Evolutionary conservation across 2,113 vertebrate genomes (phyloP).

Genomic region (Hemiscyllium ocellatum): DNA sequence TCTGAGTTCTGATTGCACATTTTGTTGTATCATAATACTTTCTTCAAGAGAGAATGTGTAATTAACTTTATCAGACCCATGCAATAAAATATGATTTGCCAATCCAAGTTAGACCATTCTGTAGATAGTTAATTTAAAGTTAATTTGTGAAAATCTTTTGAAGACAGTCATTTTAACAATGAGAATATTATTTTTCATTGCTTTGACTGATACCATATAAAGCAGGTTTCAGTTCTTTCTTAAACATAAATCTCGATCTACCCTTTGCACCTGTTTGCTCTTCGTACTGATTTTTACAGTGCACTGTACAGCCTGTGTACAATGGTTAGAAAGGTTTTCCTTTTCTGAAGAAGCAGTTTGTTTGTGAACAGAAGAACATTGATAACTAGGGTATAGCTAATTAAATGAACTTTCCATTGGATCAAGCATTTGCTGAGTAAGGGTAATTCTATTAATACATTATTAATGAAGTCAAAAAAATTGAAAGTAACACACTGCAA

Average conservation of each 20-base stretch:
- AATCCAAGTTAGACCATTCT: background rate
- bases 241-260: background rate
- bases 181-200: background rate
- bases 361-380: slow-evolving; percentile 2
- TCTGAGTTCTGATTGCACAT: background rate
- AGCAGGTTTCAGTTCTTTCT: background rate
- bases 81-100: background rate
- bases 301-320: background rate
- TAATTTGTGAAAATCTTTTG: background rate
- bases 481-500: background rate
- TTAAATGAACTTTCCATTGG: background rate
- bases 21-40: background rate
- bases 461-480: slow-evolving; percentile 12
- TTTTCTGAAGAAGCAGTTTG: background rate
- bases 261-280: background rate
- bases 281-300: background rate
- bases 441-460: background rate
- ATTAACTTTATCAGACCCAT: background rate
- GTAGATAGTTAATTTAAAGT: background rate
- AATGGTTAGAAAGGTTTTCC: background rate
- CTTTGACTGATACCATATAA: background rate
- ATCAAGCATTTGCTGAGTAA: background rate
- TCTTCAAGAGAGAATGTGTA: background rate
- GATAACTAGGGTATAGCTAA: background rate
- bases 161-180: background rate